Conservation (phyloP, 2,797 vertebrate species). For the Garrulus glandarius region DNA sequence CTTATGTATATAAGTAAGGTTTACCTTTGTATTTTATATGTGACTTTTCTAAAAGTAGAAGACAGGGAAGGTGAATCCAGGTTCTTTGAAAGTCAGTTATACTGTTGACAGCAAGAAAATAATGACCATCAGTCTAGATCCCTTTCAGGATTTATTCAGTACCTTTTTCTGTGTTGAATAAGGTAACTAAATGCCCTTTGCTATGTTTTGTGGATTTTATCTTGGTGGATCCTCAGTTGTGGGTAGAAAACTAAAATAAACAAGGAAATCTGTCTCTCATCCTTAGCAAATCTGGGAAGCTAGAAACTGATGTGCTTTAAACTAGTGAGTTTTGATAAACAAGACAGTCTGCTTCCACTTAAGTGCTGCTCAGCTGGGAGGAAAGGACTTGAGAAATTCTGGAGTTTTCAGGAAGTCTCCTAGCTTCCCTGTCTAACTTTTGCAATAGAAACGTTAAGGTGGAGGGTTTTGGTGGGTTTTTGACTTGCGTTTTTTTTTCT, state of each 20-base stretch:
- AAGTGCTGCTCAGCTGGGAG: neutral
- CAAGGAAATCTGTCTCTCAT: neutral
- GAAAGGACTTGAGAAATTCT: neutral
- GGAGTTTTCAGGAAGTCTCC: neutral
- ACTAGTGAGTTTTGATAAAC: neutral
- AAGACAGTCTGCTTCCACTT: neutral
- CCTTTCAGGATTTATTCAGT: neutral
- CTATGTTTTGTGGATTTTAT: neutral
- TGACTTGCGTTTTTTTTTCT: neutral
- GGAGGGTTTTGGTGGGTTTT: neutral
- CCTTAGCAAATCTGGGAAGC: neutral
- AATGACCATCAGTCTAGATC: neutral
- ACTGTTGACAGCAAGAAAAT: neutral
- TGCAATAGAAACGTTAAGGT: neutral
- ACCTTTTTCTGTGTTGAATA: neutral
- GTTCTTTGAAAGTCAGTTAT: neutral
- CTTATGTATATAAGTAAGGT: neutral
- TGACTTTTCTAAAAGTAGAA: neutral
- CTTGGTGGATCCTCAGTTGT: neutral
- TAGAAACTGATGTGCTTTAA: neutral
- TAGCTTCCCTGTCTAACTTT: neutral
- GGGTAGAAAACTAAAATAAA: neutral
- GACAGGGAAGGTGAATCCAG: neutral
- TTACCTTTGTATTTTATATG: neutral
- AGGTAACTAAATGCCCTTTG: neutral